Evolutionary conservation across 2,113 vertebrate genomes (phyloP).

Genomic region (Tonatia bakeri): DNA sequence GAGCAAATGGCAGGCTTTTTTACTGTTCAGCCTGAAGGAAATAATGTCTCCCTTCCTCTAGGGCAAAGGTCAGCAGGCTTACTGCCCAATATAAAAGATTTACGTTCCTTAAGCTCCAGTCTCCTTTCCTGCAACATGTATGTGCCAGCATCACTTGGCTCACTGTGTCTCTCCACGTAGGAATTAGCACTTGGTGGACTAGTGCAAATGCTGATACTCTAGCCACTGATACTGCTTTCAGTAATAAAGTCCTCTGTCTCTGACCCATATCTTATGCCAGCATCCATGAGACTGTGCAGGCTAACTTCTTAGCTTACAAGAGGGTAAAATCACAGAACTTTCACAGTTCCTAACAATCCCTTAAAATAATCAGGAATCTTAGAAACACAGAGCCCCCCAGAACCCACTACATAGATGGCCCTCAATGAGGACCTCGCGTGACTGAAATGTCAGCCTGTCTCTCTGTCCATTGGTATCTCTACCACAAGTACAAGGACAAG

Average conservation of each 20-base stretch:
- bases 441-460: not conserved
- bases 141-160: not conserved
- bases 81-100: not conserved
- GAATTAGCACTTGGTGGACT: not conserved
- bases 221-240: not conserved
- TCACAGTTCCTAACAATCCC: not conserved
- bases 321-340: not conserved
- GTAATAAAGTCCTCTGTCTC: not conserved
- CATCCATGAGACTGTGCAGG: not conserved
- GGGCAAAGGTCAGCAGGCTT: not conserved
- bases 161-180: not conserved
- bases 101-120: not conserved
- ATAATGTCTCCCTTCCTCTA: not conserved
- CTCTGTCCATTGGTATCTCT: not conserved
- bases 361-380: not conserved
- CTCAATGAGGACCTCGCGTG: not conserved
- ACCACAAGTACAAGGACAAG: not conserved
- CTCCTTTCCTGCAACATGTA: not conserved
- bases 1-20: not conserved
- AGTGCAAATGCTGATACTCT: not conserved
- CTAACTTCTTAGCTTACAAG: not conserved
- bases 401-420: not conserved
- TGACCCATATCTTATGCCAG: not conserved
- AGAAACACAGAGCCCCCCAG: not conserved
- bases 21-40: not conserved